phyloP scores from a whole-genome alignment of 2,797 vertebrate species.

The Gouania willdenowi region DNA sequence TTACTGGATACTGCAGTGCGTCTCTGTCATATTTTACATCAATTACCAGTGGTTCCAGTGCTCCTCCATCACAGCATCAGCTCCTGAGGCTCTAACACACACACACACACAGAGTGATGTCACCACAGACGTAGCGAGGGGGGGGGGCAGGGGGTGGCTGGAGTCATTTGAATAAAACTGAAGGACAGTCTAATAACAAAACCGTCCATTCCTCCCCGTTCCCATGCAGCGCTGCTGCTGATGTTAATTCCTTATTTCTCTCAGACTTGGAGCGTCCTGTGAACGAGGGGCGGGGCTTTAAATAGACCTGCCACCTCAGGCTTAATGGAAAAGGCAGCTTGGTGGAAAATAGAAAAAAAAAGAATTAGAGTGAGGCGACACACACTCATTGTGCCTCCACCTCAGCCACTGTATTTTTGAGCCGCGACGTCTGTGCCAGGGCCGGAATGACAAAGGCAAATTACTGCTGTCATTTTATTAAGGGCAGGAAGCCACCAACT shows the following conservation, averaged over 20 bases:
- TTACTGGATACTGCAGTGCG: slow-evolving; percentile 88
- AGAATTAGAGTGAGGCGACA: slow-evolving; percentile 97
- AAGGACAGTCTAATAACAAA: slow-evolving; percentile 96
- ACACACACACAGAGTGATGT: slow-evolving; percentile 87
- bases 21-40: slow-evolving; percentile 99
- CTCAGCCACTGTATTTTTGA: slow-evolving; percentile 98
- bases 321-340: slow-evolving; percentile 99
- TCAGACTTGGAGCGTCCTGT: slow-evolving; percentile 74
- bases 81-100: slow-evolving; percentile 62
- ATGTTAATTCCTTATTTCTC: slow-evolving; percentile 99
- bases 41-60: slow-evolving; percentile 96
- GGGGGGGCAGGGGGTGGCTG: slow-evolving; percentile 57
- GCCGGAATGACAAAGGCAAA: slow-evolving; percentile 98
- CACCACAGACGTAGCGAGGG: slow-evolving; percentile 57
- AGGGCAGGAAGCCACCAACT: slow-evolving; percentile 83
- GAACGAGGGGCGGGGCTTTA: slow-evolving; percentile 95
- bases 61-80: slow-evolving; percentile 88
- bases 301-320: slow-evolving; percentile 98
- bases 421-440: slow-evolving; percentile 82
- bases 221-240: no score
- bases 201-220: slow-evolving; percentile 74
- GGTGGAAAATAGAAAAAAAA: slow-evolving; percentile 97
- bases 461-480: slow-evolving; percentile 99
- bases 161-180: slow-evolving; percentile 92
- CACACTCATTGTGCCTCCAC: slow-evolving; percentile 92